These are phyloP conservation scores for Slavum lentiscoides DNA, from an alignment of 2,888 invertebrate genomes.

Conservation along the genomic window DNA sequence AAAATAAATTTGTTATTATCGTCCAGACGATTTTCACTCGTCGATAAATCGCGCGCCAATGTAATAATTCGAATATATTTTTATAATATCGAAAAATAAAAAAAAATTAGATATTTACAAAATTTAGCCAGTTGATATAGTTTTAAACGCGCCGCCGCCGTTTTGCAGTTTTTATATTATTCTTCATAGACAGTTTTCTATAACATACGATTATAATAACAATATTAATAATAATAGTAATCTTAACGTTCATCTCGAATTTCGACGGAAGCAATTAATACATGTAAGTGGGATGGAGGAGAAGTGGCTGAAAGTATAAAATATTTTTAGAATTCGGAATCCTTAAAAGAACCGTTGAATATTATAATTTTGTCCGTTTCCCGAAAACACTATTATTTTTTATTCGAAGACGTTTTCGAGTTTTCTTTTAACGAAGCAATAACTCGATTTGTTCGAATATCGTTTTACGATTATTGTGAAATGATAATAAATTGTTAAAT, in stretches of 20 bases:
- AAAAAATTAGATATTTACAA: too few species aligned
- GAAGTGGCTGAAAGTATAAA: neutral
- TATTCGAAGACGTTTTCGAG: too few species aligned
- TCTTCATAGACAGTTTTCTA: neutral
- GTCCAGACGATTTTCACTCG: constrained; percentile 2
- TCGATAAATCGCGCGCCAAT: constrained; percentile 27
- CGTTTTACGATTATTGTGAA: neutral
- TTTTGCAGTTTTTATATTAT: neutral
- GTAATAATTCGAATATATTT: neutral
- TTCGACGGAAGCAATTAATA: constrained; percentile 10
- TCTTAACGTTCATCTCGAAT: neutral
- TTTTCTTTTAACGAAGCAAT: too few species aligned
- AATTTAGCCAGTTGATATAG: neutral
- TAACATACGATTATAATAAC: too few species aligned
- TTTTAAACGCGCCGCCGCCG: neutral
- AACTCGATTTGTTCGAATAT: too few species aligned
- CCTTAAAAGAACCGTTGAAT: neutral
- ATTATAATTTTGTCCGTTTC: neutral
- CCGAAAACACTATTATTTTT: neutral
- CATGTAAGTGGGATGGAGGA: neutral
- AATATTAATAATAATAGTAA: neutral
- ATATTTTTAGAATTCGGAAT: neutral
- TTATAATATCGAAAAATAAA: too few species aligned
- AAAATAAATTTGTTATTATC: constrained; percentile 32
- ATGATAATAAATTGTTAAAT: neutral